Conservation (phyloP, 2,797 vertebrate species). For the Myripristis jacobus region DNA sequence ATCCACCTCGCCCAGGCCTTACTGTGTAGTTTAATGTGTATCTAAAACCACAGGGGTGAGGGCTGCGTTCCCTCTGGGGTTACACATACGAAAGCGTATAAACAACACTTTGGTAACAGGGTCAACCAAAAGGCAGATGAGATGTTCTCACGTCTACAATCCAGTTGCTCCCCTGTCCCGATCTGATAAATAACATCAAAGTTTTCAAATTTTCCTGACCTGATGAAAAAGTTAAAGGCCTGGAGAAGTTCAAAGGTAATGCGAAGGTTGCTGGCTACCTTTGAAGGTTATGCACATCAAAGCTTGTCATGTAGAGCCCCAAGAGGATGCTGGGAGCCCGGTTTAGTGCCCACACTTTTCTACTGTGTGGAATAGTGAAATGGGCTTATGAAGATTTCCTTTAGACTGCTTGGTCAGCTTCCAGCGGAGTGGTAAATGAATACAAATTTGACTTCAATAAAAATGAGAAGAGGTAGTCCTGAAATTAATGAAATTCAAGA, state of each 20-base stretch:
- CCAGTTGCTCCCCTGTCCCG: background rate
- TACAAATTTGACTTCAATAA: constrained; percentile 60
- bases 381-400: constrained; percentile 13
- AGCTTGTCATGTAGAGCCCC: constrained; percentile 26
- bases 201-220: background rate
- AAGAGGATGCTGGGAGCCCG: constrained; percentile 25
- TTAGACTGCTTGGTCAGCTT: constrained; percentile 52
- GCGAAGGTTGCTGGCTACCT: constrained; percentile 35
- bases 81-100: background rate
- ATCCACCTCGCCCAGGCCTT: too few species aligned
- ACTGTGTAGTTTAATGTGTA: too few species aligned
- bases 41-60: too few species aligned
- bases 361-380: constrained; percentile 31
- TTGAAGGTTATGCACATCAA: constrained; percentile 47
- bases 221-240: constrained; percentile 4
- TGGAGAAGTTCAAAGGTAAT: constrained; percentile 21
- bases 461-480: constrained; percentile 33
- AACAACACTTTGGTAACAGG: background rate
- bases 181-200: constrained; percentile 18
- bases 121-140: background rate
- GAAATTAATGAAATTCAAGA: constrained; percentile 58
- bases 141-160: background rate
- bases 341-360: constrained; percentile 18
- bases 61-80: background rate
- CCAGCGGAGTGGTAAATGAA: constrained; percentile 46